Conservation (phyloP, 2,113 vertebrate genomes). For the Gulo gulo region DNA sequence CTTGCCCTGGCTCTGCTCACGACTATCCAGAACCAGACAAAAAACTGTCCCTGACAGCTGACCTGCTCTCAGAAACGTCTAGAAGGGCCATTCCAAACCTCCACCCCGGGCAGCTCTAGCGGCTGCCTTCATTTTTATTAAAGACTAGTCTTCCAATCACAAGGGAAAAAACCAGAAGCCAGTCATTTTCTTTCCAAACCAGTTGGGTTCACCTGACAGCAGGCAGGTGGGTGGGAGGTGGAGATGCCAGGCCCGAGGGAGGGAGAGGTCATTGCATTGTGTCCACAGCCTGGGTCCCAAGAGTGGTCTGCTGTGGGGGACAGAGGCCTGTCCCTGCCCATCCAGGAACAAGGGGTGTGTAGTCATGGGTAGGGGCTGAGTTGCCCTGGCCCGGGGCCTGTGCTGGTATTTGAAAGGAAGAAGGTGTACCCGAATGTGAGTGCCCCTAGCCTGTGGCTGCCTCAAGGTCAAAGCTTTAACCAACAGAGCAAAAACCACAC, state of each 20-base stretch:
- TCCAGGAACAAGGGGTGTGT: background rate
- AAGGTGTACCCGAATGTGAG: background rate
- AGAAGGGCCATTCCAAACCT: background rate
- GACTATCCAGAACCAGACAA: background rate
- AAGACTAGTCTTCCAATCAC: background rate
- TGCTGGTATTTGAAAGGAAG: too few relatives aligned
- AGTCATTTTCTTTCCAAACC: background rate
- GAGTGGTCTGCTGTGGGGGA: background rate
- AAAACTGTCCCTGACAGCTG: background rate
- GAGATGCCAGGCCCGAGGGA: background rate
- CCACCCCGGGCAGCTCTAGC: background rate
- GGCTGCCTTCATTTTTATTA: background rate
- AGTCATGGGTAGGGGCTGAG: too few relatives aligned
- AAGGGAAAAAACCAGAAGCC: background rate
- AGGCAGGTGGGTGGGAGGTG: background rate
- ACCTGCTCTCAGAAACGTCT: background rate
- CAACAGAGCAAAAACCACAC: background rate
- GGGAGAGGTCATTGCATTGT: background rate
- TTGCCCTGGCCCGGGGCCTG: background rate
- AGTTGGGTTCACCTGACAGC: background rate
- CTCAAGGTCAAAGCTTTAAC: background rate
- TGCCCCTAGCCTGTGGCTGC: too few relatives aligned
- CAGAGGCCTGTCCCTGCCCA: too few relatives aligned
- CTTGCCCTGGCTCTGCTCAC: background rate
- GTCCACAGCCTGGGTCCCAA: background rate